A percentile compares a stretch with the other conserved stretches of the same genome.
Conservation (phyloP, 2,113 vertebrate species). For the Mesoclemmys tuberculata region DNA sequence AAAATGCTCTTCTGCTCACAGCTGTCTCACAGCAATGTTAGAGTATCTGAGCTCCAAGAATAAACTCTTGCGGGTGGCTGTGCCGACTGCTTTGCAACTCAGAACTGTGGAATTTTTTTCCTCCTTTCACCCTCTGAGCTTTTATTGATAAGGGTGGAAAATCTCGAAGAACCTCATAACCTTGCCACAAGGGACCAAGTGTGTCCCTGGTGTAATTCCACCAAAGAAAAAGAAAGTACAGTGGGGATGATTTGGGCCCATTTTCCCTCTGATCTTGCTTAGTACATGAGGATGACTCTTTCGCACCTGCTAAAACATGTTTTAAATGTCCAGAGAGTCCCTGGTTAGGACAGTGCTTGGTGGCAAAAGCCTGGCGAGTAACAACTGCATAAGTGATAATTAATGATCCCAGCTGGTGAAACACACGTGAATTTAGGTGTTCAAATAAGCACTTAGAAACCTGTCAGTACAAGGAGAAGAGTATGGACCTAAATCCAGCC, state of each 20-base stretch:
- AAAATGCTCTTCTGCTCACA: neutral
- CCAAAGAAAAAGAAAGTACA: neutral
- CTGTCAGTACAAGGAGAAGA: neutral
- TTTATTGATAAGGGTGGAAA: neutral
- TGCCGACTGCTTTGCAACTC: neutral
- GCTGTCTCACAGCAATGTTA: neutral
- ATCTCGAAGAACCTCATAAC: neutral
- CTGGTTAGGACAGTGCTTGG: neutral
- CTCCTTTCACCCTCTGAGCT: neutral
- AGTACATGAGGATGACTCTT: neutral
- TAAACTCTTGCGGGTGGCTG: neutral
- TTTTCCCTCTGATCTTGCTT: neutral
- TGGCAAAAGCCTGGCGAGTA: neutral
- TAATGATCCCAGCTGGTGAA: neutral
- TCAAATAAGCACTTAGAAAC: neutral
- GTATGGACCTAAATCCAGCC: neutral
- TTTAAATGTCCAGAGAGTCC: neutral
- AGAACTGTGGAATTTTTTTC: neutral
- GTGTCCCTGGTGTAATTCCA: neutral
- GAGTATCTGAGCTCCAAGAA: neutral
- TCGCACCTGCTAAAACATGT: neutral
- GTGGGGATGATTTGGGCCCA: neutral
- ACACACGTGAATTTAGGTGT: fast-evolving
- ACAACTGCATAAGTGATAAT: neutral
- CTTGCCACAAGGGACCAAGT: neutral